phyloP scores from a whole-genome alignment of 2,888 invertebrate genomes.

The Rhopalosiphum nymphaeae region DNA sequence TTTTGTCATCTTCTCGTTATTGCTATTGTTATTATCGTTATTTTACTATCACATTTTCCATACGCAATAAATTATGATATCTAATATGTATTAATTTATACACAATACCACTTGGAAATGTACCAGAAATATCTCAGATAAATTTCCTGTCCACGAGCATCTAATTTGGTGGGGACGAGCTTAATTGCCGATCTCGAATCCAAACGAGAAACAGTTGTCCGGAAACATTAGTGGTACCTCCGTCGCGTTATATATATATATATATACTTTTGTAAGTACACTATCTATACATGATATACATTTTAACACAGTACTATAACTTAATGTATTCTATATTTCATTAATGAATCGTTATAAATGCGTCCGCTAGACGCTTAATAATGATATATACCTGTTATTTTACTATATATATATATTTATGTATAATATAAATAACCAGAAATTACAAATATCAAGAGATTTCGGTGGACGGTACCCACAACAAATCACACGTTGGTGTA shows the following conservation, averaged over 20 bases:
- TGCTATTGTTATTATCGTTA: background rate
- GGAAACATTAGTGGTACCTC: constrained; percentile 53
- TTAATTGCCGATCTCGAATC: constrained; percentile 26
- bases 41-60: too few species aligned
- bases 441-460: background rate
- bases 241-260: constrained; percentile 42
- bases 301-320: background rate
- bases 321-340: background rate
- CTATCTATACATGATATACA: background rate
- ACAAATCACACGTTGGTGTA: background rate
- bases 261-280: constrained; percentile 52
- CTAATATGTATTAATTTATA: too few species aligned
- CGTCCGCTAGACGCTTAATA: background rate
- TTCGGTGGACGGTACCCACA: background rate
- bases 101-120: constrained; percentile 44
- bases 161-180: constrained; percentile 47
- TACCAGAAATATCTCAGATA: constrained; percentile 62
- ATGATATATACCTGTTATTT: background rate
- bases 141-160: constrained; percentile 44
- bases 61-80: too few species aligned
- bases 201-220: constrained; percentile 48
- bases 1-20: background rate
- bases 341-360: background rate
- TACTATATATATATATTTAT: too few species aligned
- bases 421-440: too few species aligned